phyloP scores from a whole-genome alignment of 1,140 invertebrate genomes.

The Megalonaias nervosa region DNA sequence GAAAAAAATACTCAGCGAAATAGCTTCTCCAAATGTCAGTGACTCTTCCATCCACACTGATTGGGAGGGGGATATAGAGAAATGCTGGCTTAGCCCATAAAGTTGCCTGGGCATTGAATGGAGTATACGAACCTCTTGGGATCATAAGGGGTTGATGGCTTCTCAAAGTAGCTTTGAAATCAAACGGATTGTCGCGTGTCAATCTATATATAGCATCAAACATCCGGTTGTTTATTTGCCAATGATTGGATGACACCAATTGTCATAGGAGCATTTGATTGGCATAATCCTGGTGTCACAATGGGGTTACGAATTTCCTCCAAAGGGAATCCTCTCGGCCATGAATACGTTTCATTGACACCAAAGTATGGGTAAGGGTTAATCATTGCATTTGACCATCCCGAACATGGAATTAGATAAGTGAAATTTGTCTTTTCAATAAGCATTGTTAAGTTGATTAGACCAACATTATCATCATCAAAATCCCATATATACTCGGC shows the following conservation, averaged over 20 bases:
- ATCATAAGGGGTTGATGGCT: conserved; percentile 8
- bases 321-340: conserved; percentile 33
- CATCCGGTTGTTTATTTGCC: conserved; percentile 31
- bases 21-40: conserved; percentile 36
- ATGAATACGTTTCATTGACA: conserved; percentile 1
- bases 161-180: background rate
- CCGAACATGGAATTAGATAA: too few relatives aligned
- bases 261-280: background rate
- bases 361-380: conserved; percentile 31
- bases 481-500: conserved; percentile 6
- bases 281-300: background rate
- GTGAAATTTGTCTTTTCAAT: background rate
- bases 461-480: conserved; percentile 29
- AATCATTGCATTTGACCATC: background rate
- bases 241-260: conserved; percentile 32
- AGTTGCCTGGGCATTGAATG: conserved; percentile 34
- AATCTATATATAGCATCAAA: conserved; percentile 38
- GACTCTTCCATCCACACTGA: conserved; percentile 24
- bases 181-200: conserved; percentile 19
- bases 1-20: conserved; percentile 20
- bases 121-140: conserved; percentile 16
- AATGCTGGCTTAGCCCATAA: conserved; percentile 15
- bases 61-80: conserved; percentile 14
- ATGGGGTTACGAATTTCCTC: conserved; percentile 1
- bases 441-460: background rate